A percentile compares a stretch with the other conserved stretches of the same genome.
phyloP scores from a whole-genome alignment of 1,140 invertebrate genomes.

The Monochamus saltuarius region DNA sequence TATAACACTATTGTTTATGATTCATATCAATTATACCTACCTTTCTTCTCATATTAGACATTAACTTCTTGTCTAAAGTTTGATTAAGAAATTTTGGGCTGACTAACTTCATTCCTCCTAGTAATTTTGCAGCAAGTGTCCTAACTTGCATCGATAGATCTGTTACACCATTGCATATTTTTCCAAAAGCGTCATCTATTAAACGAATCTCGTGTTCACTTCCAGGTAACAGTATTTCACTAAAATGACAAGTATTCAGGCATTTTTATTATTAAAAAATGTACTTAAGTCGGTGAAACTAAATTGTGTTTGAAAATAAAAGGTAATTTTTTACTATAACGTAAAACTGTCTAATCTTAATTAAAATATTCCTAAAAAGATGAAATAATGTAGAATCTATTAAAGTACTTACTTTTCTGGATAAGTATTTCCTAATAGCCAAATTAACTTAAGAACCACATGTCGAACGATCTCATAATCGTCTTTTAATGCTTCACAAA shows the following conservation, averaged over 20 bases:
- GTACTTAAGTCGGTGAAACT: too few relatives aligned
- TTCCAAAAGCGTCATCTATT: conserved; percentile 95
- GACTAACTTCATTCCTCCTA: conserved; percentile 75
- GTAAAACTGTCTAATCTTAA: too few relatives aligned
- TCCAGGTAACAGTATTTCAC: conserved; percentile 65
- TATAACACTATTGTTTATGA: conserved; percentile 2
- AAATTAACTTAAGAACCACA: conserved; percentile 82
- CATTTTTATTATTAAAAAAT: too few relatives aligned
- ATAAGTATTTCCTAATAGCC: conserved; percentile 81
- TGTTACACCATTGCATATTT: conserved; percentile 90
- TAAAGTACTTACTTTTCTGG: conserved; percentile 74
- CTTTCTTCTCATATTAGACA: conserved; percentile 86
- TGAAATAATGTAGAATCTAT: too few relatives aligned
- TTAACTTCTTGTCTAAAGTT: conserved; percentile 98
- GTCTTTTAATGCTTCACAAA: conserved; percentile 81
- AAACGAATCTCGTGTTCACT: conserved; percentile 78
- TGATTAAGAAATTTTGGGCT: conserved; percentile 90
- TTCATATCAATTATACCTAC: conserved; percentile 21
- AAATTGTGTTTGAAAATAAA: too few relatives aligned
- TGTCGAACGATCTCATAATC: conserved; percentile 93
- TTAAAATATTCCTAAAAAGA: too few relatives aligned
- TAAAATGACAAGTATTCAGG: conserved; percentile 38
- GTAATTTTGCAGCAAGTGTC: conserved; percentile 73
- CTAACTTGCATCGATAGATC: conserved; percentile 88
- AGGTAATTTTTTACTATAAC: too few relatives aligned